phyloP scores from a whole-genome alignment of 2,888 invertebrate species.

The Cosmia trapezina region DNA sequence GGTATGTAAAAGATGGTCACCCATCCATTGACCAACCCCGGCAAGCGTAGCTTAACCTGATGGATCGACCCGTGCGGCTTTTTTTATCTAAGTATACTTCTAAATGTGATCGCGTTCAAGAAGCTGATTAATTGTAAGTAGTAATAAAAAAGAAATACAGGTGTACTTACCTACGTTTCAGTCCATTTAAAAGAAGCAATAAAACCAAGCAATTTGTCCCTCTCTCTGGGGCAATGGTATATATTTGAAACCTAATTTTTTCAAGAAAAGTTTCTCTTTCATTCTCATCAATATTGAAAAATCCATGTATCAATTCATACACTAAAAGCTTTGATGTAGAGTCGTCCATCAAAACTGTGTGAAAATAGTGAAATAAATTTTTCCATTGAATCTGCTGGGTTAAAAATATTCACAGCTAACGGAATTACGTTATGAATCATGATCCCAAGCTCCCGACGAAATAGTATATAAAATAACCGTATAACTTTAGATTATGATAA shows the following conservation, averaged over 20 bases:
- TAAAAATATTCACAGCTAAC: conserved; percentile 45
- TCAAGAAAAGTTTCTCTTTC: background rate
- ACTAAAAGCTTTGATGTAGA: conserved; percentile 24
- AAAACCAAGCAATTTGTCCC: conserved; percentile 29
- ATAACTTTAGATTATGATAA: no score
- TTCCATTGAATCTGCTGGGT: conserved; percentile 36
- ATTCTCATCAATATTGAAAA: conserved; percentile 5
- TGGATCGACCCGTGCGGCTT: no score
- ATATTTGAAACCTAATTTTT: conserved; percentile 6
- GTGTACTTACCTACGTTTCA: conserved; percentile 16
- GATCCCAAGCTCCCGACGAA: conserved; percentile 13
- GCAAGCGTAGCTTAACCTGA: no score
- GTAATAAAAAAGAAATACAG: conserved; percentile 31
- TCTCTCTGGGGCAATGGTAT: conserved; percentile 1
- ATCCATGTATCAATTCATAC: conserved; percentile 12
- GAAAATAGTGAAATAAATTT: conserved; percentile 32
- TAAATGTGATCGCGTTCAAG: conserved; percentile 16
- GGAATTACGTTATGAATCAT: conserved; percentile 35
- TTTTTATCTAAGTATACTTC: conserved; percentile 37
- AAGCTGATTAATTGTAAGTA: conserved; percentile 36
- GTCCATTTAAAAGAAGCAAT: conserved; percentile 20
- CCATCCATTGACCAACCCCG: no score
- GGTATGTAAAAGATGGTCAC: no score
- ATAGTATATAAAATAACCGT: conserved; percentile 28
- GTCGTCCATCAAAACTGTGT: conserved; percentile 26